Evolutionary conservation across 1,140 invertebrate species (phyloP), one percentile per base, ranked within the genome.

Genomic region (Penaeus vannamei): DNA sequence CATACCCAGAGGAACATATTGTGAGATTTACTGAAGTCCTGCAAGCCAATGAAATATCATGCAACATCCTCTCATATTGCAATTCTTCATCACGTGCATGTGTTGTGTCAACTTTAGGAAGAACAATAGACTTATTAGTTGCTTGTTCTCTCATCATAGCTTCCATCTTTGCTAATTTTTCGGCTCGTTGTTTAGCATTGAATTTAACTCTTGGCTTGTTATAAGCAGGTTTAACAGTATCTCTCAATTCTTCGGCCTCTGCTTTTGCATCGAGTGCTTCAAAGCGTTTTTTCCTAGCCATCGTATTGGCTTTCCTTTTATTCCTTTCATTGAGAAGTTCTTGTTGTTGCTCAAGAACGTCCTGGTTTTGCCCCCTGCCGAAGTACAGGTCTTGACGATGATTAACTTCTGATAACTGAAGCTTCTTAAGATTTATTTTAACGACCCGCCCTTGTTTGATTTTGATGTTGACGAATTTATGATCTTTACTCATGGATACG

Each of bases 401-500:
- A 80, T 95, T 94, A 26, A 90, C 60, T 32, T 88, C 91, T 19
- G 84, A 79, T n/a, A 85, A 85, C 20, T 59, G 26, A 22, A 91
- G 26, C 1, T 76, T 62, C 32, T 77, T 80, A 46, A 90, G 59
- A 36, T 91, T 81, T 4, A 91, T 20, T 77, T 91, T 91, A 23
- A 91, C 79, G 53, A 91, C 85, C 53, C 91, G 86, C 29, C 91
- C 91, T 20, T 87, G 84, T 92, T 95, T 96, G 91, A 96, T 93
- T 93, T 96, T 95, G 4, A 97, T 93, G 17, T 96, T 92, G 36
- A 97, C 95, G 72, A 95, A 96, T 92, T 96, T 96, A 87, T 95
- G 95, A 92, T 96, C 95, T 91, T 96, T 95, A 2, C 96, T 96
- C 17, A 97, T 92, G 94, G 96, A 95, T 1, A 97, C 95, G 91